These are phyloP conservation scores for Psilanteris sp. DNA, from an alignment of 1,140 invertebrate genomes.

Conservation along the genomic window DNA sequence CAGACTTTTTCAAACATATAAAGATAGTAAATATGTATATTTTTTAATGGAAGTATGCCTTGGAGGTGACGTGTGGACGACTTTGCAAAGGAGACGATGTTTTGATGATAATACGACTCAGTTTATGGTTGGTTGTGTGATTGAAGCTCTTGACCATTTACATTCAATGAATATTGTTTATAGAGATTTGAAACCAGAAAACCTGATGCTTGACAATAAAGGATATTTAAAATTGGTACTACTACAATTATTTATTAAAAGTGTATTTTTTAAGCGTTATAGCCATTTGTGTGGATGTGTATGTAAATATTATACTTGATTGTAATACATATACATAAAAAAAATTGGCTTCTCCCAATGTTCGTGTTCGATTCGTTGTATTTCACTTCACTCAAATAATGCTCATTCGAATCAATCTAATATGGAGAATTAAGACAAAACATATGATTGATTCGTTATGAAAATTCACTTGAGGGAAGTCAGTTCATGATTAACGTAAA, in stretches of 20 bases:
- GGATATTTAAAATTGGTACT: conserved; percentile 95
- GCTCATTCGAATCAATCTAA: no score
- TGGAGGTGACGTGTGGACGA: conserved; percentile 98
- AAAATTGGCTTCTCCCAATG: no score
- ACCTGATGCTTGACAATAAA: conserved; percentile 90
- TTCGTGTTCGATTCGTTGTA: no score
- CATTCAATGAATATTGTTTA: conserved; percentile 94
- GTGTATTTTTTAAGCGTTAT: no score
- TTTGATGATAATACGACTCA: conserved; percentile 92
- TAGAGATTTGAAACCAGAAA: conserved; percentile 97
- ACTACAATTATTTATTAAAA: conserved; percentile 10
- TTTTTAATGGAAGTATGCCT: conserved; percentile 98
- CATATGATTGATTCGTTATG: no score
- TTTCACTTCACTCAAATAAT: no score
- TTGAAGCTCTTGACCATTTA: conserved; percentile 94
- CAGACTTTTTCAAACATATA: conserved; percentile 95
- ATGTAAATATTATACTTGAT: no score
- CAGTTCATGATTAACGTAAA: no score
- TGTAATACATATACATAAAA: no score
- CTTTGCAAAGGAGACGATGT: conserved; percentile 86
- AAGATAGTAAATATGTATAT: conserved; percentile 97
- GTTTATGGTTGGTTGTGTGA: conserved; percentile 94
- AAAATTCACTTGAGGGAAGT: no score
- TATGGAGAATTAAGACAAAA: no score
- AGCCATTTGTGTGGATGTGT: no score